These are phyloP conservation scores for Apoda limacodes DNA, from an alignment of 2,888 invertebrate species.

Conservation along the genomic window DNA sequence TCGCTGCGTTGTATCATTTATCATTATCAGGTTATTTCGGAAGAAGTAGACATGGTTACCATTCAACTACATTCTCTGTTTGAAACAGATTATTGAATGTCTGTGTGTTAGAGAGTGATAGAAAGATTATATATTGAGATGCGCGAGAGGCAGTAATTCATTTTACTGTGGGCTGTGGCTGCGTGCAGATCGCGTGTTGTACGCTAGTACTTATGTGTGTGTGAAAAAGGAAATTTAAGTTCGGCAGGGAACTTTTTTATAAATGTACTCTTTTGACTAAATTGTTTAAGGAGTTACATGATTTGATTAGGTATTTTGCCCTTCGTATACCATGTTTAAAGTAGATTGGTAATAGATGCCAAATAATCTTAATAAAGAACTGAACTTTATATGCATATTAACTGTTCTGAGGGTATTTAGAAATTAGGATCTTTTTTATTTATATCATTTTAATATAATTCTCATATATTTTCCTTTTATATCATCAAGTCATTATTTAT, in stretches of 20 bases:
- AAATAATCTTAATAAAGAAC: conserved; percentile 70
- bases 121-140: too few relatives aligned
- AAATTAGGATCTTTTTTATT: conserved; percentile 56
- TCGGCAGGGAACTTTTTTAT: conserved; percentile 50
- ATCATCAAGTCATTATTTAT: too few relatives aligned
- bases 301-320: conserved; percentile 58
- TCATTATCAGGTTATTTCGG: too few relatives aligned
- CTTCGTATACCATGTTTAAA: conserved; percentile 62
- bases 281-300: conserved; percentile 44
- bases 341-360: conserved; percentile 69
- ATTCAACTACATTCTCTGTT: too few relatives aligned
- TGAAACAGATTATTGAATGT: too few relatives aligned
- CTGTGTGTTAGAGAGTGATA: too few relatives aligned
- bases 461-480: too few relatives aligned
- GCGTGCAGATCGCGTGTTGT: too few relatives aligned
- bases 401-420: conserved; percentile 68
- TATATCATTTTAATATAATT: conserved; percentile 38
- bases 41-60: too few relatives aligned
- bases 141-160: too few relatives aligned
- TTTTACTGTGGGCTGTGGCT: too few relatives aligned
- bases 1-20: too few relatives aligned
- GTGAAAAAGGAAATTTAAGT: conserved; percentile 56
- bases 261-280: conserved; percentile 31
- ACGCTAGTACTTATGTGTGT: conserved; percentile 46
- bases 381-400: conserved; percentile 69